phyloP scores from a whole-genome alignment of 1,140 invertebrate genomes.

The Oryctes rhinoceros region DNA sequence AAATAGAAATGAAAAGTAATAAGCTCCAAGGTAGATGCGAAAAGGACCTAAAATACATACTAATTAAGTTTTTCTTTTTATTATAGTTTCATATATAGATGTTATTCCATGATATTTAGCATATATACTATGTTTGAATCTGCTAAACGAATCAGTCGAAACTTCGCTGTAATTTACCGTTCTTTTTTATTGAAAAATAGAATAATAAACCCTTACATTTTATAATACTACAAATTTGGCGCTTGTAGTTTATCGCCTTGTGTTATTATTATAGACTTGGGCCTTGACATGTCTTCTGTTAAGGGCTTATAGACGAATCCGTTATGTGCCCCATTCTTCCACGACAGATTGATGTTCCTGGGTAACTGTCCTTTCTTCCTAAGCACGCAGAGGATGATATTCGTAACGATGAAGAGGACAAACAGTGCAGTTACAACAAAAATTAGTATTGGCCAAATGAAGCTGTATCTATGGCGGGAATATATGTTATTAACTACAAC shows the following conservation, averaged over 20 bases:
- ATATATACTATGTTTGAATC: neutral
- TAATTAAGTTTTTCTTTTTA: neutral
- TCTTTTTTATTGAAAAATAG: neutral
- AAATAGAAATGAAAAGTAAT: too few species aligned
- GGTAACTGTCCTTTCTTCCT: conserved; percentile 51
- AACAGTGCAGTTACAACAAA: conserved; percentile 62
- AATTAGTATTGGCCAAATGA: conserved; percentile 60
- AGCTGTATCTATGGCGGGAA: conserved; percentile 32
- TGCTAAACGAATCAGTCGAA: neutral
- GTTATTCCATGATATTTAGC: neutral
- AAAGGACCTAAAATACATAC: neutral
- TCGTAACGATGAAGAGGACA: conserved; percentile 57
- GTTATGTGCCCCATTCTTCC: conserved; percentile 55
- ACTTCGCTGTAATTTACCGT: neutral
- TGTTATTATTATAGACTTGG: conserved; percentile 49
- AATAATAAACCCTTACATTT: neutral
- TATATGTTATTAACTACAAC: conserved; percentile 17
- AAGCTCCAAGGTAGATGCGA: neutral
- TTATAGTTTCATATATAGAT: neutral
- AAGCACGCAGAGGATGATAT: conserved; percentile 52
- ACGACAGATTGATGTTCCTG: conserved; percentile 53
- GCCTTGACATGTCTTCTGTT: conserved; percentile 55
- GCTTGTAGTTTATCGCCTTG: conserved; percentile 12
- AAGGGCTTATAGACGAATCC: conserved; percentile 57
- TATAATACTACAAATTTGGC: neutral